phyloP scores from a whole-genome alignment of 2,888 invertebrate genomes.

The Dynastes maya region DNA sequence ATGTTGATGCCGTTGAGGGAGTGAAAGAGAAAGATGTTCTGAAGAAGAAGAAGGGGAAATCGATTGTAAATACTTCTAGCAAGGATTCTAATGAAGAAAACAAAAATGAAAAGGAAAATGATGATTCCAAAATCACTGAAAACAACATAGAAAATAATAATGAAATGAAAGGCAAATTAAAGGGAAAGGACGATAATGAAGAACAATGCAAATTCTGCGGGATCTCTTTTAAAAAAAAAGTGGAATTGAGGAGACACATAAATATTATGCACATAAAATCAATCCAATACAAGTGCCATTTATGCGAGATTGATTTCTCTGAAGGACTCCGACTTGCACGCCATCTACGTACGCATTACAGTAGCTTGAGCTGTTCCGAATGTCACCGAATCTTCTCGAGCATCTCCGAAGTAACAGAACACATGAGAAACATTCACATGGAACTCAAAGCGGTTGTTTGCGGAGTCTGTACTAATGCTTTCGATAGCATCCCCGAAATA shows the following conservation, averaged over 20 bases:
- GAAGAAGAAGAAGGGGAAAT: slow-evolving; percentile 7
- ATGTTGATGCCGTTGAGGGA: neutral
- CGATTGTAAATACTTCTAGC: neutral
- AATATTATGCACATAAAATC: slow-evolving; percentile 56
- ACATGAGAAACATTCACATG: slow-evolving; percentile 52
- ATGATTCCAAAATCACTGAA: no score
- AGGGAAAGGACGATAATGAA: no score
- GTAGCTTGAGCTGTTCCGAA: slow-evolving; percentile 53
- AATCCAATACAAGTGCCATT: slow-evolving; percentile 56
- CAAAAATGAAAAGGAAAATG: slow-evolving; percentile 49
- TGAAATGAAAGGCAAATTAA: no score
- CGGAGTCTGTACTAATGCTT: slow-evolving; percentile 53
- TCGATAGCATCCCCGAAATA: slow-evolving; percentile 50
- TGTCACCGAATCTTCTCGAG: slow-evolving; percentile 55
- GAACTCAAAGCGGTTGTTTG: slow-evolving; percentile 52
- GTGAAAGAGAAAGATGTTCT: neutral
- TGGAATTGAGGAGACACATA: slow-evolving; percentile 56
- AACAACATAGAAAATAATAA: no score
- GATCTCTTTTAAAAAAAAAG: slow-evolving; percentile 53
- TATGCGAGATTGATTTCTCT: slow-evolving; percentile 55
- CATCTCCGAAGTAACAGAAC: slow-evolving; percentile 53
- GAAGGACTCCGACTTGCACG: slow-evolving; percentile 55
- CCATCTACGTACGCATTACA: slow-evolving; percentile 55
- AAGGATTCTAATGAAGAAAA: neutral
- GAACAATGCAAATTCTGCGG: slow-evolving; percentile 54